Percentiles rank a stretch among this genome's conserved stretches.
phyloP scores from a whole-genome alignment of 2,797 vertebrate genomes.

The Lithobates pipiens region DNA sequence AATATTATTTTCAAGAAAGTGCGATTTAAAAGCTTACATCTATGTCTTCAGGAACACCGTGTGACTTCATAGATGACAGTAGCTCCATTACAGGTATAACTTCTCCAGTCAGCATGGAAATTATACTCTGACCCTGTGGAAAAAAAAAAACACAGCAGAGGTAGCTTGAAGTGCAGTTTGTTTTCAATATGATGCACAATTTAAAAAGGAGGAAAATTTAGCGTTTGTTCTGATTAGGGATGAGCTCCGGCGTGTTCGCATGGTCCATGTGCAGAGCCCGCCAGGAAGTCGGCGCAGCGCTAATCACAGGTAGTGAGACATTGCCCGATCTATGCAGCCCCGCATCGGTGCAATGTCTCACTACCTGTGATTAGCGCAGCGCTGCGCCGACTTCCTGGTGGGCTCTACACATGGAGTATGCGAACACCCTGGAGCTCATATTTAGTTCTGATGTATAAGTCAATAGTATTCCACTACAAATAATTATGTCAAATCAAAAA shows the following conservation, averaged over 20 bases:
- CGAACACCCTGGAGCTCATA: no score
- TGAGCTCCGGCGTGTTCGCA: no score
- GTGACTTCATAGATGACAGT: constrained; percentile 95
- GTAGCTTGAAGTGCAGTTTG: background rate
- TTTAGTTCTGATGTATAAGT: background rate
- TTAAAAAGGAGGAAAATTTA: background rate
- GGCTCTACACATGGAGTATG: no score
- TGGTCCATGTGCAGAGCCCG: no score
- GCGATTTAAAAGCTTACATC: constrained; percentile 80
- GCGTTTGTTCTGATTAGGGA: background rate
- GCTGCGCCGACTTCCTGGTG: no score
- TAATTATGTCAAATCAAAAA: background rate
- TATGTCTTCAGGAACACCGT: constrained; percentile 92
- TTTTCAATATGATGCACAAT: background rate
- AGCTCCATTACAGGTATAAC: constrained; percentile 96
- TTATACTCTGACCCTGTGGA: constrained; percentile 91
- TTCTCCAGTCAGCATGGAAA: constrained; percentile 92
- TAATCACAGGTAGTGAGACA: no score
- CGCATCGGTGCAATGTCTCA: no score
- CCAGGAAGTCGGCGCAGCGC: no score
- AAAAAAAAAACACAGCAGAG: constrained; percentile 44
- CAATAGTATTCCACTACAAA: background rate
- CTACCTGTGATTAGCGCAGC: no score
- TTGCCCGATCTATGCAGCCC: no score
- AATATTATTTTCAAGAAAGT: constrained; percentile 4